Percentiles rank a stretch among this genome's conserved stretches.
These are phyloP conservation scores for Lysiphlebus fabarum DNA, from an alignment of 1,140 invertebrate genomes.

Conservation along the genomic window DNA sequence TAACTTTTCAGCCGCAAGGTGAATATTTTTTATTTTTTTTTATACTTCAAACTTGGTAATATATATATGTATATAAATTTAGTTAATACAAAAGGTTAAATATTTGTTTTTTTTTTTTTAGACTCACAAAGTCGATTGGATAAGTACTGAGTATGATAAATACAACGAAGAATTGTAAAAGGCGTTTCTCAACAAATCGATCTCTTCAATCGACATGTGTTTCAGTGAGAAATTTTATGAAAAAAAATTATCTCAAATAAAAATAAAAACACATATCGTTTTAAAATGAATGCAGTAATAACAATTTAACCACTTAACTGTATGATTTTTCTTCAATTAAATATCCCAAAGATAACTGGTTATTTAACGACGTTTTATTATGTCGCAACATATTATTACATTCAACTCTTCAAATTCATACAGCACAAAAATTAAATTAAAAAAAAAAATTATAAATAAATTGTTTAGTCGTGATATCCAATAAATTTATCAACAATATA, in stretches of 20 bases:
- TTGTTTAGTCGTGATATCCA: too few relatives aligned
- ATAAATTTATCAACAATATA: too few relatives aligned
- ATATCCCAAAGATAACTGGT: conserved; percentile 15
- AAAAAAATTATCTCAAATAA: neutral
- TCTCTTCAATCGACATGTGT: conserved; percentile 15
- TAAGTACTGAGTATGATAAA: conserved; percentile 16
- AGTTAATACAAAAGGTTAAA: neutral
- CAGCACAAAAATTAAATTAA: too few relatives aligned
- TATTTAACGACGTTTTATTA: conserved; percentile 8
- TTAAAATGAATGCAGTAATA: conserved; percentile 6
- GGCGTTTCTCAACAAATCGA: conserved; percentile 18
- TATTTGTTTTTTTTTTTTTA: neutral
- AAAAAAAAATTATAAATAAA: too few relatives aligned
- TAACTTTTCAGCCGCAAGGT: too few relatives aligned
- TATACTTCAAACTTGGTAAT: too few relatives aligned
- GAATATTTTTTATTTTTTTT: too few relatives aligned
- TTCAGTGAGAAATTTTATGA: too few relatives aligned
- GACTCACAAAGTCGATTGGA: conserved; percentile 14
- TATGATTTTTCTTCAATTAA: conserved; percentile 9
- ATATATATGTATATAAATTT: too few relatives aligned
- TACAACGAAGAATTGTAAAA: conserved; percentile 16
- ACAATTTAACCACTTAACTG: conserved; percentile 5
- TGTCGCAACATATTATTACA: conserved; percentile 3
- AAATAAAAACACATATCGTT: neutral
- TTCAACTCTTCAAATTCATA: neutral